Percentiles rank a stretch among this genome's conserved stretches.
phyloP scores from a whole-genome alignment of 37 sponge, comb jelly and placozoan genomes.

The Ephydatia muelleri region DNA sequence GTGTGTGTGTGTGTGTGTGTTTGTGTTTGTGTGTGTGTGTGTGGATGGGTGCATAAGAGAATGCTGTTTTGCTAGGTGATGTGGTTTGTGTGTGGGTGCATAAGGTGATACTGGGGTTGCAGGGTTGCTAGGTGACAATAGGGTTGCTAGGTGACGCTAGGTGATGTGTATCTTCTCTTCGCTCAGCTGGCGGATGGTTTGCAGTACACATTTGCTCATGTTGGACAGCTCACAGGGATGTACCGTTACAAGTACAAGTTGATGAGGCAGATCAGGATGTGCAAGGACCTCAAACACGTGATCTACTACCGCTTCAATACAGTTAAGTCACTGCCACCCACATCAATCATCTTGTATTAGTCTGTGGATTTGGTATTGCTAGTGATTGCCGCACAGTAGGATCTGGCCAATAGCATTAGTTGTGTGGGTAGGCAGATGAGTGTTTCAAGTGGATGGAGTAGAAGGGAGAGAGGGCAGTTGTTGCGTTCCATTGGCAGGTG shows the following conservation, averaged over 20 bases:
- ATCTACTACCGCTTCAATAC: constrained; percentile 99
- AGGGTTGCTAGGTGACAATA: too few relatives aligned
- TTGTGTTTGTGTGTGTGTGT: constrained; percentile 15
- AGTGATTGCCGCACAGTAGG: neutral
- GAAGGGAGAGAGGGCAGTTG: neutral
- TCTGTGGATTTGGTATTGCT: neutral
- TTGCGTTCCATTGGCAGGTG: neutral
- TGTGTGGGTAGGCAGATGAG: neutral
- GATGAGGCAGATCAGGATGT: constrained; percentile 99
- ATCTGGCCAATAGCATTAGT: neutral
- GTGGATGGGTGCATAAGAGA: neutral
- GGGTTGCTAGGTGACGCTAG: neutral
- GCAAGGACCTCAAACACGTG: constrained; percentile 99
- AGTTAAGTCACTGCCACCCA: constrained; percentile 67
- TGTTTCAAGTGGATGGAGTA: neutral
- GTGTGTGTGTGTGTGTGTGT: neutral
- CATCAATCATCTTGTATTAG: too few relatives aligned
- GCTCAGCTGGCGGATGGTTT: constrained; percentile 97
- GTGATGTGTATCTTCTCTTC: neutral
- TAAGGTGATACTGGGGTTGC: neutral
- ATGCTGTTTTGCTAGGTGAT: too few relatives aligned
- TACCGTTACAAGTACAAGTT: constrained; percentile 99
- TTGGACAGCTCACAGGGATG: constrained; percentile 99
- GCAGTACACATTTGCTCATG: constrained; percentile 98
- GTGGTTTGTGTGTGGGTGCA: neutral